A percentile compares a stretch with the other conserved stretches of the same genome.
Evolutionary conservation across 2,888 invertebrate species (phyloP).

Genomic region (Nematopogon swammerdamellus): DNA sequence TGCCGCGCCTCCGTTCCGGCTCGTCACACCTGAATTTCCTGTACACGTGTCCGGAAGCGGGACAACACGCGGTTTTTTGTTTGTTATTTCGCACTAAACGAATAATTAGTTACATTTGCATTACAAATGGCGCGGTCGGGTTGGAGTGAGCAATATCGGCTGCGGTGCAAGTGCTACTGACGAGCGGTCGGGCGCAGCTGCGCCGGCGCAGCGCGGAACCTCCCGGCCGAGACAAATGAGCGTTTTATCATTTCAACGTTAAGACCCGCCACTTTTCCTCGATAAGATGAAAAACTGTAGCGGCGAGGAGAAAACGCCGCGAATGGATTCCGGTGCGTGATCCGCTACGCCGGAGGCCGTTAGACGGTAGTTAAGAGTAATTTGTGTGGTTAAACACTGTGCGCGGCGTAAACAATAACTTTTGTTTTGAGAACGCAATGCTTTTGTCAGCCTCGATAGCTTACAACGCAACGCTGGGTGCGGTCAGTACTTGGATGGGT

Average conservation of each 20-base stretch:
- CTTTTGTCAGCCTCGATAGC: too few relatives aligned
- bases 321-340: neutral
- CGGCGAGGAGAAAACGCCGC: neutral
- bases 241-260: neutral
- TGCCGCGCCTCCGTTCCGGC: too few relatives aligned
- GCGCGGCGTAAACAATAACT: neutral
- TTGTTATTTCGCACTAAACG: too few relatives aligned
- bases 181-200: neutral
- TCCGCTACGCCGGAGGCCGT: neutral
- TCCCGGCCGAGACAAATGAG: neutral
- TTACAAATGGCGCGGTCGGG: neutral
- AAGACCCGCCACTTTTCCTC: neutral
- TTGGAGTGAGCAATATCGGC: too few relatives aligned
- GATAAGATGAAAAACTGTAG: neutral
- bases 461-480: too few relatives aligned
- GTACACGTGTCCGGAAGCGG: too few relatives aligned
- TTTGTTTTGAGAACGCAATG: neutral
- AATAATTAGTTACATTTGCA: too few relatives aligned
- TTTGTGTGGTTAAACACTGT: neutral
- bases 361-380: neutral
- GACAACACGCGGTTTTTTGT: too few relatives aligned
- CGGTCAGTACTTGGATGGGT: too few relatives aligned
- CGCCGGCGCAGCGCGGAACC: neutral
- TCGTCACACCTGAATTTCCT: too few relatives aligned
- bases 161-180: neutral